Evolutionary conservation across 2,888 invertebrate genomes (phyloP).

Genomic region (Allophyes oxyacanthae): DNA sequence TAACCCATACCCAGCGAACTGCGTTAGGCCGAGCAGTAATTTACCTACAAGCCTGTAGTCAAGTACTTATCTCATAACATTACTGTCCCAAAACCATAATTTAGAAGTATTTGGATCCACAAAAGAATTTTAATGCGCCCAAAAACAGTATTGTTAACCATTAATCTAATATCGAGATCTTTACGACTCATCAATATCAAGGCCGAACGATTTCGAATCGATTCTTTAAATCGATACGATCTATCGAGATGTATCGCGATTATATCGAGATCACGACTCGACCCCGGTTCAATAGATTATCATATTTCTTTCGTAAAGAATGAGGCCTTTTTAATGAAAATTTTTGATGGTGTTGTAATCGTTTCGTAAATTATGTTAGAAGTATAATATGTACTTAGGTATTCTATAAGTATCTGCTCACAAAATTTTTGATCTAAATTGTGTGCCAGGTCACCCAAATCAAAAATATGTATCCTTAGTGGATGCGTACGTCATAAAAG

Average conservation of each 20-base stretch:
- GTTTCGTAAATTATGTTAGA: slow-evolving; percentile 8
- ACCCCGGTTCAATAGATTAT: slow-evolving; percentile 77
- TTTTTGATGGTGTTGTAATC: slow-evolving; percentile 44
- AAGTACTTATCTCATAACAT: neutral
- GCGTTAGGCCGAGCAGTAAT: no score
- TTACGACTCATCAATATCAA: slow-evolving; percentile 72
- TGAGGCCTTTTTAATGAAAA: slow-evolving; percentile 57
- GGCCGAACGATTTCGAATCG: slow-evolving; percentile 75
- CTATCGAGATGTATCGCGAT: slow-evolving; percentile 70
- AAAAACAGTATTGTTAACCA: slow-evolving; percentile 61
- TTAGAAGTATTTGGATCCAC: slow-evolving; percentile 26
- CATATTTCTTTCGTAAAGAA: slow-evolving; percentile 61
- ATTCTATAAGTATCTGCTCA: no score
- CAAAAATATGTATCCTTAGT: no score
- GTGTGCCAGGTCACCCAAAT: no score
- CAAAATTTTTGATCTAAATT: no score
- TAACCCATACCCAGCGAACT: no score
- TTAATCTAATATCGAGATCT: slow-evolving; percentile 71
- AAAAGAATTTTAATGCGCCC: slow-evolving; percentile 50
- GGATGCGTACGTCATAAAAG: no score
- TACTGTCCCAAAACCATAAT: slow-evolving; percentile 37
- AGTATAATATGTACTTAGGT: slow-evolving; percentile 1
- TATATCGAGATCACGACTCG: slow-evolving; percentile 73
- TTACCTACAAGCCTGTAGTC: no score
- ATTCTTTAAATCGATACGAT: slow-evolving; percentile 77